Conservation (phyloP, 2,888 invertebrate genomes). For the Trileptium ribeirensis region DNA sequence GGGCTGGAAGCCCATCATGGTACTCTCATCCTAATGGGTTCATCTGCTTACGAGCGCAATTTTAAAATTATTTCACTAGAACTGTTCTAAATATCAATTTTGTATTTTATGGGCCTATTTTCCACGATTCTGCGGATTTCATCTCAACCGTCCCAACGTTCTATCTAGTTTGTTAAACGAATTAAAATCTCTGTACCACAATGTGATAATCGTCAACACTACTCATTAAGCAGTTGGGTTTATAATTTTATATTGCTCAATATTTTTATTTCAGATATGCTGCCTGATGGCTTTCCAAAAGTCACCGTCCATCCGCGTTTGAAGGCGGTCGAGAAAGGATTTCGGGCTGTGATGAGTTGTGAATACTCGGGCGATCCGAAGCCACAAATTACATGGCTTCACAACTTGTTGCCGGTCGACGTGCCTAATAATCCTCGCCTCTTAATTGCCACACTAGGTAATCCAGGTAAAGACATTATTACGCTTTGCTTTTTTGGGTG, state of each 20-base stretch:
- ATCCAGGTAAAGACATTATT: conserved; percentile 58
- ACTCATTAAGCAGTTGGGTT: no score
- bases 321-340: conserved; percentile 90
- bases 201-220: no score
- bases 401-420: conserved; percentile 69
- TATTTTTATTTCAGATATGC: conserved; percentile 60
- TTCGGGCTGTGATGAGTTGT: conserved; percentile 80
- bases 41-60: no score
- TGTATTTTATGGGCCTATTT: no score
- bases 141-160: no score
- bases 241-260: neutral
- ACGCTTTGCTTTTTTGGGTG: neutral
- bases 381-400: conserved; percentile 78
- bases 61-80: no score
- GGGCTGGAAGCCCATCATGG: no score
- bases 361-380: conserved; percentile 75
- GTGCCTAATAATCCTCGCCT: conserved; percentile 69
- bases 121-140: no score
- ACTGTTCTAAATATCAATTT: no score
- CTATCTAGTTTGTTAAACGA: no score
- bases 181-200: no score
- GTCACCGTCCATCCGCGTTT: conserved; percentile 78
- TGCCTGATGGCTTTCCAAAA: conserved; percentile 84
- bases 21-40: no score
- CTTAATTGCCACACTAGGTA: conserved; percentile 70